These are phyloP conservation scores for Melanophora roralis DNA, from an alignment of 2,888 invertebrate genomes.

Conservation along the genomic window DNA sequence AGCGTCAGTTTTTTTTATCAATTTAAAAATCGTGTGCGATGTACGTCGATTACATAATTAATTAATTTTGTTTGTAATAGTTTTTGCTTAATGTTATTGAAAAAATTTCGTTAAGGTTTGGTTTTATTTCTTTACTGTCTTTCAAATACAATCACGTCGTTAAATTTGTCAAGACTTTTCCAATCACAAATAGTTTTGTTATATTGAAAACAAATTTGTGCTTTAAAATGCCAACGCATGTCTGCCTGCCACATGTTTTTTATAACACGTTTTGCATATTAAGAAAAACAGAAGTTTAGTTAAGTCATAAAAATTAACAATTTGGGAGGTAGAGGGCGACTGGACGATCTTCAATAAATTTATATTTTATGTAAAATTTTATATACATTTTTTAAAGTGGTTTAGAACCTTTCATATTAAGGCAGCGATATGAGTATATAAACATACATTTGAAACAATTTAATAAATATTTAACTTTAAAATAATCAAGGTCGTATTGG, in stretches of 20 bases:
- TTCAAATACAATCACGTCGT: constrained; percentile 40
- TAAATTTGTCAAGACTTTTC: constrained; percentile 33
- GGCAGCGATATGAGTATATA: too few relatives aligned
- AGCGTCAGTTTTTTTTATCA: background rate
- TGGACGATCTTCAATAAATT: too few relatives aligned
- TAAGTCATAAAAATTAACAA: background rate
- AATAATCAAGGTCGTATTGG: too few relatives aligned
- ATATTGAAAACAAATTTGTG: constrained; percentile 30
- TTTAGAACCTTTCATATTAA: too few relatives aligned
- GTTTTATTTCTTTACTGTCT: background rate
- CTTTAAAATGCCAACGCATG: constrained; percentile 5
- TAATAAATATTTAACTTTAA: too few relatives aligned
- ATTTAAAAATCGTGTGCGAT: background rate
- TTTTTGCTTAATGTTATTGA: constrained; percentile 17
- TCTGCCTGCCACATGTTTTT: constrained; percentile 21
- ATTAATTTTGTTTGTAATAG: constrained; percentile 15
- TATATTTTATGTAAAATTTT: too few relatives aligned
- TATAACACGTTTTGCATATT: constrained; percentile 26
- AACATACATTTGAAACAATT: too few relatives aligned
- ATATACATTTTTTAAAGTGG: too few relatives aligned
- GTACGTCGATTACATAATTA: background rate
- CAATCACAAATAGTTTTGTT: background rate
- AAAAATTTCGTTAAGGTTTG: background rate
- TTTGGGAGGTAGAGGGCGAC: background rate
- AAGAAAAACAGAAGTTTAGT: background rate